Evolutionary conservation across 2,888 invertebrate species (phyloP), one percentile per base, ranked within the genome.

Genomic region (Noctua janthe): DNA sequence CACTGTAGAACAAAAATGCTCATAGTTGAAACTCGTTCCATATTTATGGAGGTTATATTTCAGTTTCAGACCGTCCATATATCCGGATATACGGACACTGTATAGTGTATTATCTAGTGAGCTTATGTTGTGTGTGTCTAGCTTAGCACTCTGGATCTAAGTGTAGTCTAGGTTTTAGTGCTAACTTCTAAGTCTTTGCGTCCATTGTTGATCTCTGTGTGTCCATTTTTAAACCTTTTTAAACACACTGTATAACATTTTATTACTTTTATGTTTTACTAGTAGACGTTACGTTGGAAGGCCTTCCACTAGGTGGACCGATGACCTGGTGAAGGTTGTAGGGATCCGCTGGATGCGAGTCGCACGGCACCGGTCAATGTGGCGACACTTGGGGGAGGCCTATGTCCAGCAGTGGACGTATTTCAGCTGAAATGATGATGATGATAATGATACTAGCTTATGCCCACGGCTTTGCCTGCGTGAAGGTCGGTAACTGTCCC

Each of bases 31-130:
- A 87, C 77, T 79, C 82, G 51, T 79, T 88, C 67, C 84, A 84
- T 91, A 88, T 90, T 90, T 89, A 91, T 89, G 70, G 74, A 29
- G 82, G 85, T 56, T 86, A 82, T 90, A 85, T 85, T 83, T 89
- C 87, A 84, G 79, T 74, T 77, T 71, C 54, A 78, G 71, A 39
- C 23, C 13, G 69, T 56, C 35, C 75, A 56, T 81, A 76, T 86
- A 82, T 80, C 82, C 43, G 81, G 77, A 70, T 78, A 70, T 71
- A 66, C 54, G 62, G 62, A 23, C n/a, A 51, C 3, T 2, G 67
- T 51, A 23, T 66, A 74, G 47, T 62, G 74, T 69, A 76, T 77
- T 84, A 76, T 85, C 39, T 69, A 54, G 43, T 15, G 47, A 74
- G 73, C 73, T 86, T 85, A 75, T 76, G 64, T 79, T 83, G 47